Evolutionary conservation across 1,140 invertebrate genomes (phyloP), one percentile per base, ranked within the genome.

Genomic region (Lepidurus packardi): DNA sequence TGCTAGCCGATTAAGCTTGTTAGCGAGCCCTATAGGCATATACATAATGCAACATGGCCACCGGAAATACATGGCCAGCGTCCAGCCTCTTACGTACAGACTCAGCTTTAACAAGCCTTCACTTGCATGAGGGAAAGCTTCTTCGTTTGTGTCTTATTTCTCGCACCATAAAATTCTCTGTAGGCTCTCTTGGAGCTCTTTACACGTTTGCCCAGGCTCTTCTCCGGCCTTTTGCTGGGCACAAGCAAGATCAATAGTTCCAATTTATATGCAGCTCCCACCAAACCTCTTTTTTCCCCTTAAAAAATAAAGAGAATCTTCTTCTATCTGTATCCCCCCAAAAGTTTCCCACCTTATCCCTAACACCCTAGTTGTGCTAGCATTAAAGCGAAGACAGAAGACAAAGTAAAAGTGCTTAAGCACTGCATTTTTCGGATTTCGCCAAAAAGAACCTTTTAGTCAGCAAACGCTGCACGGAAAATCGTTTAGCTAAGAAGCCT

Each of bases 241-340:
- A 16, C 53, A 65, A 65, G 53, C 53, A 21, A 16, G 53, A 65
- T 65, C 53, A 21, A 65, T 65, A 65, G 53, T 65, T 65, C 53
- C 13, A 65, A 65, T 65, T 65, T 65, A 65, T 65, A 65, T 65
- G 53, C 53, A 65, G 53, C 53, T 65, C 53, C 13, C 13, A 21
- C 21, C 53, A 13, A 21, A 13, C 13, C 53, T 65, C 16, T 65
- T 65, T 21, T 65, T 65, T 65, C 16, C 21, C 13, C n/a, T n/a
- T 65, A 3, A 7, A 65, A 9, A 34, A 34, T 34, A 21, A 16
- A 65, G 53, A 13, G 53, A 65, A 65, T 21, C 53, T 47, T 16
- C 5, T 65, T 65, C 53, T 16, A 65, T 21, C 53, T 16, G 21
- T 65, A 21, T 65, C 53, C 21, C 53, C 53, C 53, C n/a, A 16